Conservation (phyloP, 37 sponge, comb jelly and placozoan genomes). For the Bolinopsis microptera region DNA sequence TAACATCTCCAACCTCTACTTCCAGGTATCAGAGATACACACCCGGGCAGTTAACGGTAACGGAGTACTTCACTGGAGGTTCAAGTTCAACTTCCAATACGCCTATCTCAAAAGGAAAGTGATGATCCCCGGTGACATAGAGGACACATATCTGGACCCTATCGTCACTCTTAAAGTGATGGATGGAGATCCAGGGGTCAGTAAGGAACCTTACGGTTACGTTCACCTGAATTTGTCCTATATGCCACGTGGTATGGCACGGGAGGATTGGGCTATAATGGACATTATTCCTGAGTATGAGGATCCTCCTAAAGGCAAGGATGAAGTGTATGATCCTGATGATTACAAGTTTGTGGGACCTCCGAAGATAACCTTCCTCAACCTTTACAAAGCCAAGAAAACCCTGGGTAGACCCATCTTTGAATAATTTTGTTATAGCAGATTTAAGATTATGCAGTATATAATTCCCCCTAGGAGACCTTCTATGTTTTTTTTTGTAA, state of each 20-base stretch:
- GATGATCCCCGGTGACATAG: conserved; percentile 16
- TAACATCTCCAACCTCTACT: no score
- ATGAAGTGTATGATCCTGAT: background rate
- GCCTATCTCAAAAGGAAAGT: background rate
- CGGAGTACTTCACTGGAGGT: background rate
- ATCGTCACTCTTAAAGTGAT: conserved; percentile 2
- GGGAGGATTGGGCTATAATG: conserved; percentile 37
- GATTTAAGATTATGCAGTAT: no score
- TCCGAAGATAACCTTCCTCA: background rate
- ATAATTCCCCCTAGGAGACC: no score
- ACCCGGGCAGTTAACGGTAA: background rate
- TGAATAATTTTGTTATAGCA: no score
- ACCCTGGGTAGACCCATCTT: background rate
- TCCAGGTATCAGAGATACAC: conserved; percentile 18
- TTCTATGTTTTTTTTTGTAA: no score
- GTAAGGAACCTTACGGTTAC: conserved; percentile 3
- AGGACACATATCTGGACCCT: conserved; percentile 5
- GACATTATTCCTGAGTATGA: conserved; percentile 24
- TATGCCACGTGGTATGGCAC: conserved; percentile 2
- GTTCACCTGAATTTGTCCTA: conserved; percentile 37
- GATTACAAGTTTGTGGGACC: background rate
- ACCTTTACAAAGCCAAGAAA: conserved; percentile 33
- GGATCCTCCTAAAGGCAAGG: background rate
- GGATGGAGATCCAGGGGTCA: background rate
- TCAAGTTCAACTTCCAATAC: conserved; percentile 35